Evolutionary conservation across 2,888 invertebrate genomes (phyloP).

Genomic region (Hedychridium roseum): DNA sequence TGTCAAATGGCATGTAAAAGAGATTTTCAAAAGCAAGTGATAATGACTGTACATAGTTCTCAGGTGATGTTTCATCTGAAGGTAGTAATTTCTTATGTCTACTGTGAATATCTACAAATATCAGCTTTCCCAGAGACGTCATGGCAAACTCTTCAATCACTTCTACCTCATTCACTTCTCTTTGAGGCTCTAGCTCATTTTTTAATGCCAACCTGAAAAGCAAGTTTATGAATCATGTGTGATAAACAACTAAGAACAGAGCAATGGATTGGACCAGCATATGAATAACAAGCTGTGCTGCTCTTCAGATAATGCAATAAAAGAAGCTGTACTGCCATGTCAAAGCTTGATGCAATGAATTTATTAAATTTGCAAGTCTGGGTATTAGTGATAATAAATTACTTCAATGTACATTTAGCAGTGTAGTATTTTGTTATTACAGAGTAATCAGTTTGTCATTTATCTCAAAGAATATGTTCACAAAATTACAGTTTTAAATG

Average conservation of each 20-base stretch:
- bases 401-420: no score
- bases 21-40: constrained; percentile 57
- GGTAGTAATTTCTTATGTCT: constrained; percentile 41
- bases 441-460: no score
- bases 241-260: no score
- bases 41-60: constrained; percentile 44
- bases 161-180: constrained; percentile 38
- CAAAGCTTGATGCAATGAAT: no score
- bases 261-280: no score
- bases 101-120: constrained; percentile 55
- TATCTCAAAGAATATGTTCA: no score
- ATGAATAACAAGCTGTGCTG: no score
- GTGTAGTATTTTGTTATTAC: no score
- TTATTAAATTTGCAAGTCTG: neutral
- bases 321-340: no score
- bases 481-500: no score
- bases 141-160: constrained; percentile 50
- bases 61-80: constrained; percentile 32
- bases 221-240: neutral
- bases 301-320: no score
- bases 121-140: constrained; percentile 58
- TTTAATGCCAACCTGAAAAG: constrained; percentile 28
- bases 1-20: constrained; percentile 56
- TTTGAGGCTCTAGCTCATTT: constrained; percentile 25
- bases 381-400: neutral